Percentiles rank a stretch among this genome's conserved stretches.
These are phyloP conservation scores for Equus przewalskii DNA, from an alignment of 2,113 vertebrate species.

Conservation along the genomic window DNA sequence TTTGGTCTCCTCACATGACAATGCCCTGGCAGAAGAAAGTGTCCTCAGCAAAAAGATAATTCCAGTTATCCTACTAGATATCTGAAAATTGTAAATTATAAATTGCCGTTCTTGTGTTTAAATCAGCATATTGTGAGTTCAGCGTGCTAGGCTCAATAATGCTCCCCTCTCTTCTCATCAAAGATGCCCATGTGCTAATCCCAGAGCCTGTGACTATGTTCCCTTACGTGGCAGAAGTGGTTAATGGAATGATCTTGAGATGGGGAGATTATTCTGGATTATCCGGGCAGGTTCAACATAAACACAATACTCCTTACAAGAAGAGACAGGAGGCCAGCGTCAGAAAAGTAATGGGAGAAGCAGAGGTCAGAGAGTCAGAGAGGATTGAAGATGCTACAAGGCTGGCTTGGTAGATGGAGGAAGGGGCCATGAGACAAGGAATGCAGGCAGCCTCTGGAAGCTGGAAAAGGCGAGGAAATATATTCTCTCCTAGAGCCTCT, in stretches of 20 bases:
- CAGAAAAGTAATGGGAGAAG: background rate
- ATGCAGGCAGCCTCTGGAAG: background rate
- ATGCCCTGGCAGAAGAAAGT: background rate
- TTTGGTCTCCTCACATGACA: background rate
- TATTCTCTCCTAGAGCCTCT: background rate
- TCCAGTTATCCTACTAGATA: background rate
- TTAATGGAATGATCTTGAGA: background rate
- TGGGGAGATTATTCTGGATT: background rate
- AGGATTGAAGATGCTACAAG: background rate
- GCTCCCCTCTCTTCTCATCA: background rate
- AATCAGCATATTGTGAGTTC: background rate
- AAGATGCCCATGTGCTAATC: background rate
- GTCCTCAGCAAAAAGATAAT: background rate
- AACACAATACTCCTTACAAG: background rate
- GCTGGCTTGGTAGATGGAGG: background rate
- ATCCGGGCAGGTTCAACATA: rapidly evolving
- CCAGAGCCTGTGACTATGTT: background rate
- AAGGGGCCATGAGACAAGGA: background rate
- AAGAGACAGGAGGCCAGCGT: background rate
- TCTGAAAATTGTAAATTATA: background rate
- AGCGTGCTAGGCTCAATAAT: background rate
- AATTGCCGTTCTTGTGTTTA: background rate
- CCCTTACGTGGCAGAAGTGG: background rate
- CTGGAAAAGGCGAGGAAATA: background rate
- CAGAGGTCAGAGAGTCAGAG: background rate